These are phyloP conservation scores for Entomyzon cyanotis DNA, from an alignment of 2,113 vertebrate genomes.

Conservation along the genomic window DNA sequence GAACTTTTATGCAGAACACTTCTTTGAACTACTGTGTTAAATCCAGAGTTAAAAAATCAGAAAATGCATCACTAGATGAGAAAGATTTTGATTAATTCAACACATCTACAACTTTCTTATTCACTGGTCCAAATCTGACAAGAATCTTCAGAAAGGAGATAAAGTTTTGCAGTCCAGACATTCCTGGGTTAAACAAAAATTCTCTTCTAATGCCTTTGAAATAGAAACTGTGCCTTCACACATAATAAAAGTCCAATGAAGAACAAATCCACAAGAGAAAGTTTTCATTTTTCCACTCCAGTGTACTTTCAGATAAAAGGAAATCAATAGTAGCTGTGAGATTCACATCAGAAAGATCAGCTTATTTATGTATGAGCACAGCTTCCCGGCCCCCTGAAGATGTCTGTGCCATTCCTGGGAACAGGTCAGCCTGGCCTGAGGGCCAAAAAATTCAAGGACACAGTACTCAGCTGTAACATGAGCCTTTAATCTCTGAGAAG, in stretches of 20 bases:
- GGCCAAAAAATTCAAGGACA: background rate
- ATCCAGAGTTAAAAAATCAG: background rate
- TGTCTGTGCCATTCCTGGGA: background rate
- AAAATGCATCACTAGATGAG: background rate
- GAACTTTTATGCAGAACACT: background rate
- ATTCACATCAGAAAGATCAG: background rate
- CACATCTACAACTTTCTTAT: background rate
- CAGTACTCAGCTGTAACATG: background rate
- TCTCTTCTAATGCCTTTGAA: background rate
- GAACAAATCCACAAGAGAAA: background rate
- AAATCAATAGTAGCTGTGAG: background rate
- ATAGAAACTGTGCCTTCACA: background rate
- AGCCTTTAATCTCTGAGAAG: background rate
- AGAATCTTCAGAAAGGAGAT: background rate
- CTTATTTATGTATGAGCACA: background rate
- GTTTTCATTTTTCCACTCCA: background rate
- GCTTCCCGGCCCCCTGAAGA: background rate
- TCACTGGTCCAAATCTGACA: background rate
- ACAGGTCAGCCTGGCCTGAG: background rate
- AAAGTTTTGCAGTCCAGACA: background rate
- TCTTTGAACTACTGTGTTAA: background rate
- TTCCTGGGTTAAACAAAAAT: background rate
- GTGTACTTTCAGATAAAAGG: background rate
- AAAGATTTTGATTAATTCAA: background rate
- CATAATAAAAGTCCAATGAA: background rate